Conservation (phyloP, 2,113 vertebrate genomes). For the Chloroceryle aenea region DNA sequence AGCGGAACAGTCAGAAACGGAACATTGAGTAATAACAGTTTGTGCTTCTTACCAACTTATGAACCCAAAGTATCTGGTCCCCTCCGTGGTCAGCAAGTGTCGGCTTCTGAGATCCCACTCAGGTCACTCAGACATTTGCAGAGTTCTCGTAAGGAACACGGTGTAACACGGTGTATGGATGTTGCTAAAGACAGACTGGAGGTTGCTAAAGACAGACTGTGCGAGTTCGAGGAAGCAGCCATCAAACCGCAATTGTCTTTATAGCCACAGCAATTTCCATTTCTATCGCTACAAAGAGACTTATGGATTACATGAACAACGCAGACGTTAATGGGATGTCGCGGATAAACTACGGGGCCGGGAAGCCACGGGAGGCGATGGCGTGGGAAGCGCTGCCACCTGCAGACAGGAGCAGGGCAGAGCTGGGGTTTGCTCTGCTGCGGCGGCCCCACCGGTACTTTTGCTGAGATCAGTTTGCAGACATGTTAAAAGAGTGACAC, state of each 20-base stretch:
- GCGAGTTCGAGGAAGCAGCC: not conserved
- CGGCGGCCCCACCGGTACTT: too few species aligned
- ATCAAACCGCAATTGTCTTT: slow-evolving; percentile 6
- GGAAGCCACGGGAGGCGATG: not conserved
- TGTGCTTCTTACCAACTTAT: not conserved
- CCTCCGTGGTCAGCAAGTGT: not conserved
- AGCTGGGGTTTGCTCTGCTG: not conserved
- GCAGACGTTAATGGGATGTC: not conserved
- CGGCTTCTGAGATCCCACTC: not conserved
- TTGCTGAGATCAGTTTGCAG: too few species aligned
- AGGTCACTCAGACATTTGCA: not conserved
- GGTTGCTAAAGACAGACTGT: not conserved
- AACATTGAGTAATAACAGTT: not conserved
- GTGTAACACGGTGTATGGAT: rapidly evolving
- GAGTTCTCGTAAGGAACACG: not conserved
- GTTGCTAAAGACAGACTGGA: not conserved
- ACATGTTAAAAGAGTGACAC: rapidly evolving
- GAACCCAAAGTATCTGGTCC: not conserved
- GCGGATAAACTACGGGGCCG: not conserved
- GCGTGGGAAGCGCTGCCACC: slow-evolving; percentile 34
- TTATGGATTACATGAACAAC: not conserved
- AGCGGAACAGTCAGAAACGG: not conserved
- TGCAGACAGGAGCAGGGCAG: not conserved
- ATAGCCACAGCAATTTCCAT: slow-evolving; percentile 1
- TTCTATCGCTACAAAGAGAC: not conserved